Conservation (phyloP, 2,888 invertebrate species). For the Philereme transversata region DNA sequence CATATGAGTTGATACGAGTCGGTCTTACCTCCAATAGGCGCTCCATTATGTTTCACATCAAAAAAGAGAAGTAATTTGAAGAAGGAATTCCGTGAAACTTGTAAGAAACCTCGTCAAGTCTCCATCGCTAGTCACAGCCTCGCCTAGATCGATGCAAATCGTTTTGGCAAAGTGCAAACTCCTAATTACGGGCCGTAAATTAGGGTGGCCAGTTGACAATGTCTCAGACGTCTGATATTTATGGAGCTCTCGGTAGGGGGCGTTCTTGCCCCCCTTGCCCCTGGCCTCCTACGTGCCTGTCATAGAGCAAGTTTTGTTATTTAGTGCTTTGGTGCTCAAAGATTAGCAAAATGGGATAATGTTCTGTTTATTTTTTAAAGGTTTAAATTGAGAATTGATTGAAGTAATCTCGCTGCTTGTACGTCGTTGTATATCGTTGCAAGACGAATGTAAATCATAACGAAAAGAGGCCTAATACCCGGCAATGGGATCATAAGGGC, state of each 20-base stretch:
- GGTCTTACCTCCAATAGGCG: too few species aligned
- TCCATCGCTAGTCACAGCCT: slow-evolving; percentile 11
- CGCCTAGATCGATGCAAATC: slow-evolving; percentile 78
- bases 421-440: too few species aligned
- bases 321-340: slow-evolving; percentile 29
- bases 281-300: slow-evolving; percentile 51
- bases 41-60: too few species aligned
- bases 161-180: slow-evolving; percentile 84
- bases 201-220: slow-evolving; percentile 83
- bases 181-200: slow-evolving; percentile 83
- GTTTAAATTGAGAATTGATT: too few species aligned
- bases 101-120: slow-evolving; percentile 19
- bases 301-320: slow-evolving; percentile 55
- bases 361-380: too few species aligned
- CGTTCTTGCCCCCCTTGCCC: slow-evolving; percentile 55
- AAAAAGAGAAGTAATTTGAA: too few species aligned
- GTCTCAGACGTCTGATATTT: slow-evolving; percentile 81
- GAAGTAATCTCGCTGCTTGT: too few species aligned
- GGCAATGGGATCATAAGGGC: too few species aligned
- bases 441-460: too few species aligned
- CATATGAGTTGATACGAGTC: too few species aligned
- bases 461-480: too few species aligned
- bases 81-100: neutral
- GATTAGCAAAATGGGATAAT: slow-evolving; percentile 16
- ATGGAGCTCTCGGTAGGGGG: slow-evolving; percentile 68